Evolutionary conservation across 2,888 invertebrate species (phyloP).

Genomic region (Nomada hirtipes): DNA sequence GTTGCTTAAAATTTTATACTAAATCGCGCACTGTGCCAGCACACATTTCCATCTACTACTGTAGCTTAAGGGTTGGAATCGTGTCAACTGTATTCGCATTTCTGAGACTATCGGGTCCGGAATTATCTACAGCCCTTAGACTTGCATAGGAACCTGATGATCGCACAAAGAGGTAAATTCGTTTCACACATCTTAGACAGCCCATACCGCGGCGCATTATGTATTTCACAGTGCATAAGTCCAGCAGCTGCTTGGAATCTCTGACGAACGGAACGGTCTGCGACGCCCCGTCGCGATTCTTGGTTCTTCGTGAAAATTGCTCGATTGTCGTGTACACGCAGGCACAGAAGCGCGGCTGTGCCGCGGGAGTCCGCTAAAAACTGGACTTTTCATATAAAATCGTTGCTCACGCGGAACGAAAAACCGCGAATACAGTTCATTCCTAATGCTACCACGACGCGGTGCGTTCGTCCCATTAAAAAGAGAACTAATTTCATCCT

Average conservation of each 20-base stretch:
- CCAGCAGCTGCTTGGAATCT: slow-evolving; percentile 76
- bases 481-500: background rate
- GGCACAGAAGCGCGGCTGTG: slow-evolving; percentile 36
- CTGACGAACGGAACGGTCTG: slow-evolving; percentile 68
- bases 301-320: slow-evolving; percentile 73
- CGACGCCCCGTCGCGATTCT: slow-evolving; percentile 77
- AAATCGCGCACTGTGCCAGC: too few species aligned
- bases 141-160: slow-evolving; percentile 52
- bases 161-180: slow-evolving; percentile 65
- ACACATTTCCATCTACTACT: too few species aligned
- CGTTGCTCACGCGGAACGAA: background rate
- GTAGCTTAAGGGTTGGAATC: background rate
- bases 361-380: slow-evolving; percentile 51
- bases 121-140: slow-evolving; percentile 25
- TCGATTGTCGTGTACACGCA: slow-evolving; percentile 44
- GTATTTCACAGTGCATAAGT: slow-evolving; percentile 82
- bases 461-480: background rate
- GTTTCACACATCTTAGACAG: slow-evolving; percentile 72
- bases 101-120: background rate
- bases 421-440: slow-evolving; percentile 14
- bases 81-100: slow-evolving; percentile 10
- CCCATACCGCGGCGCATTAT: slow-evolving; percentile 74
- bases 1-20: too few species aligned
- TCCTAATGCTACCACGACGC: background rate
- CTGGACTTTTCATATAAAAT: slow-evolving; percentile 50